Evolutionary conservation across 2,888 invertebrate species (phyloP).

Genomic region (Orchesella flavescens): DNA sequence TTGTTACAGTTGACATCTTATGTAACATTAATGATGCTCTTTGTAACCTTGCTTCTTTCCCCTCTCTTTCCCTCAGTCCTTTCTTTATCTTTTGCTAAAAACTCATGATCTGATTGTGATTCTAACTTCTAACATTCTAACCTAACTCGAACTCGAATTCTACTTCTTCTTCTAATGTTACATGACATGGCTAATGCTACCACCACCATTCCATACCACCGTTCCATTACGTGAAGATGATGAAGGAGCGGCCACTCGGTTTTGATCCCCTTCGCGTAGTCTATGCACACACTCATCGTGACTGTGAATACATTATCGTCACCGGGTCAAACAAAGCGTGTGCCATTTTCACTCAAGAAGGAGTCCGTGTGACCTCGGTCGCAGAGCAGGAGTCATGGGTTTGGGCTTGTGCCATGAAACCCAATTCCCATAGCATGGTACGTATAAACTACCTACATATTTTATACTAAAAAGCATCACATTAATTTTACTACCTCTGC

Average conservation of each 20-base stretch:
- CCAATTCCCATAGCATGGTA: conserved; percentile 83
- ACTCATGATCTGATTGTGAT: too few relatives aligned
- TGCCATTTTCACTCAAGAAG: conserved; percentile 86
- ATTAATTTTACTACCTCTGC: not conserved
- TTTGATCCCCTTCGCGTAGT: conserved; percentile 86
- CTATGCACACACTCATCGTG: conserved; percentile 79
- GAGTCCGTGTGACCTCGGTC: conserved; percentile 84
- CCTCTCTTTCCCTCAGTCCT: too few relatives aligned
- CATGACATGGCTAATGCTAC: too few relatives aligned
- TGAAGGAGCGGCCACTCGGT: conserved; percentile 77
- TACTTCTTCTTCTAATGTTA: too few relatives aligned
- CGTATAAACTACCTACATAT: conserved; percentile 72
- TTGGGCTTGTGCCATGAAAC: conserved; percentile 88
- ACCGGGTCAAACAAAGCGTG: conserved; percentile 86
- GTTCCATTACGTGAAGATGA: conserved; percentile 76
- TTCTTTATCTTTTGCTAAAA: too few relatives aligned
- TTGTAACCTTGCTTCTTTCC: too few relatives aligned
- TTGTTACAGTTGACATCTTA: too few relatives aligned
- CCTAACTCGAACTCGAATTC: too few relatives aligned
- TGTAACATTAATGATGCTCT: too few relatives aligned
- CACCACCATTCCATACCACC: too few relatives aligned
- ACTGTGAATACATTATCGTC: conserved; percentile 87
- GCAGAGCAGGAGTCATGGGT: conserved; percentile 88
- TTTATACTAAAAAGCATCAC: not conserved
- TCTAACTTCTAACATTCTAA: too few relatives aligned